These are phyloP conservation scores for Linurgus olivaceus DNA, from an alignment of 2,797 vertebrate species.

Conservation along the genomic window DNA sequence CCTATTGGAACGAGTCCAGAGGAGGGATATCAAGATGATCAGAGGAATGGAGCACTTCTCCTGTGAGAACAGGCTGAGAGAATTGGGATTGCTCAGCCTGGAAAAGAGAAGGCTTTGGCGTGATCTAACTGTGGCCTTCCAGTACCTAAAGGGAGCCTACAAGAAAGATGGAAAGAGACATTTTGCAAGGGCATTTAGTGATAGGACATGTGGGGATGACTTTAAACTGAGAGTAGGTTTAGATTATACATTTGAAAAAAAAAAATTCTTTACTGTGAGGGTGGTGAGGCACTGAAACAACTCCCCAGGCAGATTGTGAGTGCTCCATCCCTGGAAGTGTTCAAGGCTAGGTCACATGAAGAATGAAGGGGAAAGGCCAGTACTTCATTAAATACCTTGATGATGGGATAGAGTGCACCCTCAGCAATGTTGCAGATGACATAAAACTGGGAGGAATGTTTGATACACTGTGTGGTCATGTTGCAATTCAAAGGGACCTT, in stretches of 20 bases:
- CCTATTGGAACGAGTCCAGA: accelerated
- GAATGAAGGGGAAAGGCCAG: not conserved
- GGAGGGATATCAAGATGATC: not conserved
- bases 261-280: not conserved
- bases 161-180: not conserved
- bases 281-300: not conserved
- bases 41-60: not conserved
- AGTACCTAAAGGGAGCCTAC: not conserved
- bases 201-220: not conserved
- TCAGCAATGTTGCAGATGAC: not conserved
- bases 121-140: not conserved
- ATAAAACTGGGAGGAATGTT: not conserved
- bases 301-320: not conserved
- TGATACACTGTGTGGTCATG: not conserved
- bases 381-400: not conserved
- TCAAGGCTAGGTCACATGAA: not conserved
- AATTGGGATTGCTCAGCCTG: not conserved
- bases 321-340: not conserved
- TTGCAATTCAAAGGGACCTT: not conserved
- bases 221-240: not conserved
- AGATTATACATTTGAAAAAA: not conserved
- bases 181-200: not conserved
- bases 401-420: not conserved
- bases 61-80: not conserved
- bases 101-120: not conserved